Evolutionary conservation across 2,888 invertebrate genomes (phyloP).

Genomic region (Lissocephala sabroskyi): DNA sequence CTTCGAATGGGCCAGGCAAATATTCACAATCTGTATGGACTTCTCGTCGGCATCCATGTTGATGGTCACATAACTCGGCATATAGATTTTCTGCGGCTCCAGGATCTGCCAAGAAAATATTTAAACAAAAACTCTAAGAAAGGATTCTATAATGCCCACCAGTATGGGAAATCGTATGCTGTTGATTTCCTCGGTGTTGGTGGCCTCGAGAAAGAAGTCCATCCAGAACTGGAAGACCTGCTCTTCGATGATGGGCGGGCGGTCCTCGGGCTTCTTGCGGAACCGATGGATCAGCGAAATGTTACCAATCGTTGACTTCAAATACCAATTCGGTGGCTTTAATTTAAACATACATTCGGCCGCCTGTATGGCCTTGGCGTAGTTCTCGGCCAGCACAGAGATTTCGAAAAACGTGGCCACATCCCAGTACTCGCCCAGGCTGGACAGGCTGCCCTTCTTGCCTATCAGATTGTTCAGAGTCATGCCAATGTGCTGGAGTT

Average conservation of each 20-base stretch:
- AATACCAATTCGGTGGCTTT: slow-evolving; percentile 93
- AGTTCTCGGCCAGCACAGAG: slow-evolving; percentile 97
- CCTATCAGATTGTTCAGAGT: slow-evolving; percentile 97
- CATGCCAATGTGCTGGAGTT: slow-evolving; percentile 94
- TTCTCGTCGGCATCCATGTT: slow-evolving; percentile 96
- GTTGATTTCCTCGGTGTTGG: slow-evolving; percentile 84
- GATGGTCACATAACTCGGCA: slow-evolving; percentile 96
- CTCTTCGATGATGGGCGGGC: slow-evolving; percentile 82
- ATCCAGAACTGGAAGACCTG: slow-evolving; percentile 97
- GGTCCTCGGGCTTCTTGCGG: slow-evolving; percentile 85
- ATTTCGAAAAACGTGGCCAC: slow-evolving; percentile 99
- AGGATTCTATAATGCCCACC: slow-evolving; percentile 39
- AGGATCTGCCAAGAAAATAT: slow-evolving; percentile 76
- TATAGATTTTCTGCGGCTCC: slow-evolving; percentile 92
- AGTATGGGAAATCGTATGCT: slow-evolving; percentile 87
- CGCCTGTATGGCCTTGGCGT: slow-evolving; percentile 96
- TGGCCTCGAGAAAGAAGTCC: slow-evolving; percentile 97
- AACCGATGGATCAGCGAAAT: slow-evolving; percentile 94
- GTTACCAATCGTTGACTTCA: slow-evolving; percentile 97
- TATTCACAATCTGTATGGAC: slow-evolving; percentile 89
- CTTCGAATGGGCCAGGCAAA: slow-evolving; percentile 85
- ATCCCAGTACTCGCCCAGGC: slow-evolving; percentile 98
- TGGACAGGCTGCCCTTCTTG: slow-evolving; percentile 94
- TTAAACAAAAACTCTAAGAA: neutral
- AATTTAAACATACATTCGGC: slow-evolving; percentile 94